phyloP scores from a whole-genome alignment of 2,888 invertebrate species.

The Spilarctia lutea region DNA sequence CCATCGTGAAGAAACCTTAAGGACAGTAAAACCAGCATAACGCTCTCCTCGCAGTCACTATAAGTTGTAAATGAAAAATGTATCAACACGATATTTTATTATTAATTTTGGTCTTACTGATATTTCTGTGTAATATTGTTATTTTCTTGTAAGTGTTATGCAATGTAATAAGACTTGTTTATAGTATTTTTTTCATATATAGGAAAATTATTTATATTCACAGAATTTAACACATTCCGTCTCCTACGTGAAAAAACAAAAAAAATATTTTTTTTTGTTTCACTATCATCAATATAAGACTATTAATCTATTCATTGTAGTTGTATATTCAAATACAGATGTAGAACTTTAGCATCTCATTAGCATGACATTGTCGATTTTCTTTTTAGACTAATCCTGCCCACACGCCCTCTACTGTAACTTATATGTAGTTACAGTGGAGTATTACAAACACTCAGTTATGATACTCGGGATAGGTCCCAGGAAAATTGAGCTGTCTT shows the following conservation, averaged over 20 bases:
- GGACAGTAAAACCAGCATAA: slow-evolving; percentile 54
- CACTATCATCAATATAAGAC: too few species aligned
- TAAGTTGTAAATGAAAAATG: slow-evolving; percentile 53
- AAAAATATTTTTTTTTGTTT: not conserved
- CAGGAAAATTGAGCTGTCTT: too few species aligned
- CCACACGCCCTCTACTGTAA: too few species aligned
- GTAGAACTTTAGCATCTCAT: too few species aligned
- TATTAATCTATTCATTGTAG: too few species aligned
- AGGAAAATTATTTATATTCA: not conserved
- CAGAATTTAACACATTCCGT: not conserved
- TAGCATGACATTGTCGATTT: too few species aligned
- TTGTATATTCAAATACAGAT: too few species aligned
- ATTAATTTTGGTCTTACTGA: slow-evolving; percentile 40
- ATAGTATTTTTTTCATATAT: not conserved
- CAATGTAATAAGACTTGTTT: not conserved
- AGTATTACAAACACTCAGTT: too few species aligned
- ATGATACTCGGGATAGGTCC: too few species aligned
- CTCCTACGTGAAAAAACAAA: not conserved
- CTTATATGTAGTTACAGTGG: too few species aligned
- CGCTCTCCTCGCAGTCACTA: slow-evolving; percentile 40
- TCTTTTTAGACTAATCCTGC: too few species aligned
- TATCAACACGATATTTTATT: slow-evolving; percentile 51
- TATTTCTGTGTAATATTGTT: slow-evolving; percentile 2
- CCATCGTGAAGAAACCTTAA: slow-evolving; percentile 24
- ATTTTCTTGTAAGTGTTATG: not conserved